These are phyloP conservation scores for Pachyuromys duprasi DNA, from an alignment of 2,797 vertebrate species.

Conservation along the genomic window DNA sequence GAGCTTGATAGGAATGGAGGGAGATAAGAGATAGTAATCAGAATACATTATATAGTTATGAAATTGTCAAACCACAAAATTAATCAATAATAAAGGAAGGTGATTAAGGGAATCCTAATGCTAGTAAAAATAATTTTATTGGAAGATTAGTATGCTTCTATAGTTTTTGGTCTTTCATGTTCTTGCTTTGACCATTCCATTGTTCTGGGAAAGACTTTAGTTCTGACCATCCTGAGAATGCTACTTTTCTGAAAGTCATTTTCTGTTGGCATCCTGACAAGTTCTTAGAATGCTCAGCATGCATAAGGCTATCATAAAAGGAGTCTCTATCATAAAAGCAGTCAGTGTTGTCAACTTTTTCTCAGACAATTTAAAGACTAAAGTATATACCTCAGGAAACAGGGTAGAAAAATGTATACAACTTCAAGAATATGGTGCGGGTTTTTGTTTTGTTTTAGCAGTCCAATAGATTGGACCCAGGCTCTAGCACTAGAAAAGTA, in stretches of 20 bases:
- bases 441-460: not conserved
- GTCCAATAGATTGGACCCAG: not conserved
- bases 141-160: not conserved
- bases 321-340: not conserved
- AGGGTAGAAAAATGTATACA: not conserved
- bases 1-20: not conserved
- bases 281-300: not conserved
- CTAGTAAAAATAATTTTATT: not conserved
- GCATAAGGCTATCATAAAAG: not conserved
- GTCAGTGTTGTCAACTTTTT: not conserved
- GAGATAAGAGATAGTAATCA: not conserved
- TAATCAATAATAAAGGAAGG: not conserved
- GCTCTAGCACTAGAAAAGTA: not conserved
- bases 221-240: not conserved
- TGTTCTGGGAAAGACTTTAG: not conserved
- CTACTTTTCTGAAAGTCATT: not conserved
- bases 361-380: not conserved
- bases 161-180: not conserved
- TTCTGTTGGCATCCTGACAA: not conserved
- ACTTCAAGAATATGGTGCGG: not conserved
- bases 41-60: not conserved
- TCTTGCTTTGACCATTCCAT: not conserved
- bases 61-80: not conserved
- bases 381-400: not conserved
- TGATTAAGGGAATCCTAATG: not conserved